These are phyloP conservation scores for Sceloporus undulatus DNA, from an alignment of 2,113 vertebrate species.

Conservation along the genomic window DNA sequence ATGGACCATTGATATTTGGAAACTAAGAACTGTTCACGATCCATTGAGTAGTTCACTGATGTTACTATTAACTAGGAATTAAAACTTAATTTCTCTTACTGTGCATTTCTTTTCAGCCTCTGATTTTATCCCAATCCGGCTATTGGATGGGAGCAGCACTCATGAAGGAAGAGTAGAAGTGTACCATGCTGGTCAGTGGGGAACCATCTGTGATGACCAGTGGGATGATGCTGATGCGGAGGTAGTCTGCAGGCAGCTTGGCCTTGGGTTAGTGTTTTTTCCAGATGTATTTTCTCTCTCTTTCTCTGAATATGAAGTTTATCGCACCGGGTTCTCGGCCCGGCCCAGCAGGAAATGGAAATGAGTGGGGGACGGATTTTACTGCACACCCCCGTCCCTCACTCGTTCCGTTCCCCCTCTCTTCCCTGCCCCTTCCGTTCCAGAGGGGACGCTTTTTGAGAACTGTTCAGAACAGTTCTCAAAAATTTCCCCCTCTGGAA, in stretches of 20 bases:
- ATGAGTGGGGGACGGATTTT: no score
- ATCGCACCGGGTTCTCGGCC: no score
- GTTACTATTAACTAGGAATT: neutral
- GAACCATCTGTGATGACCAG: conserved; percentile 95
- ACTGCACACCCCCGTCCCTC: no score
- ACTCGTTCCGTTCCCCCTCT: no score
- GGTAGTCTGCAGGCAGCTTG: conserved; percentile 96
- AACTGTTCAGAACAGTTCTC: no score
- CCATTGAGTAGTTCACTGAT: no score
- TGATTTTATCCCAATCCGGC: conserved; percentile 79
- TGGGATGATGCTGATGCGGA: conserved; percentile 97
- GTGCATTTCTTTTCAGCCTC: conserved; percentile 69
- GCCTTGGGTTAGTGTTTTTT: conserved; percentile 85
- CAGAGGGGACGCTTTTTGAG: no score
- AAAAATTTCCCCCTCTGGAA: no score
- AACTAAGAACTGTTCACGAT: neutral
- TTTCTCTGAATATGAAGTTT: no score
- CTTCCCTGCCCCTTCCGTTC: no score
- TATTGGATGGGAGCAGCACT: conserved; percentile 80
- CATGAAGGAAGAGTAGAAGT: conserved; percentile 93
- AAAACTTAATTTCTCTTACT: conserved; percentile 12
- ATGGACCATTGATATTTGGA: neutral
- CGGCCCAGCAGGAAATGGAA: no score
- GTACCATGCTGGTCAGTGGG: conserved; percentile 92
- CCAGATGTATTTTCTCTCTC: neutral